Percentiles rank a stretch among this genome's conserved stretches.
phyloP scores from a whole-genome alignment of 92 coral and sea anemone genomes.

The Nematostella vectensis region DNA sequence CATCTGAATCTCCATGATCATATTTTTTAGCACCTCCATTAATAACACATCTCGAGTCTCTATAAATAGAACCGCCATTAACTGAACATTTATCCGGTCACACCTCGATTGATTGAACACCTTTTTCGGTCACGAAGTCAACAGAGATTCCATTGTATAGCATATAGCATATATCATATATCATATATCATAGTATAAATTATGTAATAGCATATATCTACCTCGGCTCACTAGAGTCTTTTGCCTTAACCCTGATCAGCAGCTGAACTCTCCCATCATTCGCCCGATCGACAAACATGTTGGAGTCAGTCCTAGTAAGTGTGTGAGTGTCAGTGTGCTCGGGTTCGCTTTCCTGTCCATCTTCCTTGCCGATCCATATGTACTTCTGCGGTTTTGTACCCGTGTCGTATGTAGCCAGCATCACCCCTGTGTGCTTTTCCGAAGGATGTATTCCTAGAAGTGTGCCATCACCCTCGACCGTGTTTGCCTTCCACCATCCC shows the following conservation, averaged over 20 bases:
- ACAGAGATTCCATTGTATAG: too few relatives aligned
- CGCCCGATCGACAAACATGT: conserved; percentile 20
- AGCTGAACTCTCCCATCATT: conserved; percentile 17
- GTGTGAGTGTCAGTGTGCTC: not conserved
- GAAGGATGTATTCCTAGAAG: conserved; percentile 16
- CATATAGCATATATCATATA: too few relatives aligned
- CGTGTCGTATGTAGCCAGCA: conserved; percentile 19
- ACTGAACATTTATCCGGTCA: too few relatives aligned
- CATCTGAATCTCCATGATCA: too few relatives aligned
- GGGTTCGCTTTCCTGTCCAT: not conserved
- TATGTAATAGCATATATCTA: too few relatives aligned
- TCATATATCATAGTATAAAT: too few relatives aligned
- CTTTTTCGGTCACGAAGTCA: too few relatives aligned
- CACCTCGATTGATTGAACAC: too few relatives aligned
- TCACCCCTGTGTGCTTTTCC: conserved; percentile 15
- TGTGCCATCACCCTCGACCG: conserved; percentile 7
- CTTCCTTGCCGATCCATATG: conserved; percentile 10
- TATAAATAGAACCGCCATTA: too few relatives aligned
- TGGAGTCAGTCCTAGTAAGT: conserved; percentile 14
- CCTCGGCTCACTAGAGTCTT: conserved; percentile 14
- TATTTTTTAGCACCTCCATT: too few relatives aligned
- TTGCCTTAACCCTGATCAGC: conserved; percentile 14
- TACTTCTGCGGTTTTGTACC: conserved; percentile 22
- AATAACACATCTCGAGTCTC: too few relatives aligned
- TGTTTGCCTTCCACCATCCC: conserved; percentile 18